phyloP scores from a whole-genome alignment of 35 echinoderm and acorn worm species.

The Ophiothrix spiculata region DNA sequence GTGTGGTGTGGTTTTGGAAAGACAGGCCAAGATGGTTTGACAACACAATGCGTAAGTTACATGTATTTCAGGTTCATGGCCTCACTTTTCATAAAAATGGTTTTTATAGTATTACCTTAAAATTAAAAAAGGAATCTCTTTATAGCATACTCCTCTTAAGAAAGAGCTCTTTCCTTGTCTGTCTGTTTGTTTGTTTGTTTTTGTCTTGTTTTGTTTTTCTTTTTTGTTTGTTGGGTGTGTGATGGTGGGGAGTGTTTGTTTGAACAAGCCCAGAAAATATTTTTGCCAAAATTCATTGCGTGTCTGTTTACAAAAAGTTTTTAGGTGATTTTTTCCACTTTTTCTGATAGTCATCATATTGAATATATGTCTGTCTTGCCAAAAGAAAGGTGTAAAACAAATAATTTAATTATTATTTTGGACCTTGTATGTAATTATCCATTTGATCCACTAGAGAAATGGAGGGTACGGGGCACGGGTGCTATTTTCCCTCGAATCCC shows the following conservation, averaged over 20 bases:
- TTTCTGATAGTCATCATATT: background rate
- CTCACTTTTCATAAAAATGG: background rate
- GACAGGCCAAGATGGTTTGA: constrained; percentile 32
- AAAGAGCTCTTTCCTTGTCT: background rate
- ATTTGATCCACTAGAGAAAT: too few species aligned
- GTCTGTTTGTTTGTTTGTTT: too few species aligned
- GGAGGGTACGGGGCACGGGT: too few species aligned
- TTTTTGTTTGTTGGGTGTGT: too few species aligned
- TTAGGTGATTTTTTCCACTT: background rate
- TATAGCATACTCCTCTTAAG: background rate
- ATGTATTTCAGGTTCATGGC: background rate
- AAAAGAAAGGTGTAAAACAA: too few species aligned
- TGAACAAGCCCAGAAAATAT: background rate
- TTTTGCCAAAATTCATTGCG: background rate
- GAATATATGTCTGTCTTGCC: background rate
- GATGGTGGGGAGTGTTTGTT: too few species aligned
- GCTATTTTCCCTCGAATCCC: too few species aligned
- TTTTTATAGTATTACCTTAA: background rate
- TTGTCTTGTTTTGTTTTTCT: too few species aligned
- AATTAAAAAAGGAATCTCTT: background rate
- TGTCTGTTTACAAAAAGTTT: background rate
- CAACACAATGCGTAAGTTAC: constrained; percentile 34
- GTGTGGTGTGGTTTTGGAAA: constrained; percentile 24
- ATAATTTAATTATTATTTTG: too few species aligned
- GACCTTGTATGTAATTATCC: too few species aligned